Base-by-base conservation (phyloP, 2,797 vertebrate species). In the Tokudaia tokunoshimensis region DNA sequence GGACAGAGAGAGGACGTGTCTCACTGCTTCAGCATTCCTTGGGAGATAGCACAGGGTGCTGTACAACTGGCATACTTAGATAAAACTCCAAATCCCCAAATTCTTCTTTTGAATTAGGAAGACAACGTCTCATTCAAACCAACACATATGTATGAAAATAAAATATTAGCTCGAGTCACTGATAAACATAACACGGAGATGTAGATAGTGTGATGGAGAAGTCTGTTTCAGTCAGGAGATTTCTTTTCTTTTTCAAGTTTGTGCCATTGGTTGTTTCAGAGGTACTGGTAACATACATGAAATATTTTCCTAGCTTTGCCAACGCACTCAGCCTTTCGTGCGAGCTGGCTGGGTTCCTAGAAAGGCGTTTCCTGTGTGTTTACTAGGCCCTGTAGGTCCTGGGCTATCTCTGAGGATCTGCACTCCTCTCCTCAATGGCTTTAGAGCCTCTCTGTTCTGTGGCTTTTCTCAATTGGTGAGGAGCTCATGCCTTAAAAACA, bases 281-380 rank as follows among this genome's bases (percentile, higher is more conserved):
- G 50, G 52, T 81, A 84, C 41, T 20, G 34, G 44, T 44, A 50
- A 75, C 37, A 57, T 1, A 91, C 44, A 11, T 72, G 47, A 94
- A 95, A 47, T 92, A 61, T 37, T 84, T 92, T 50, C 70, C 55
- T 57, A 70, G n/a, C 65, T 94, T 92, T 90, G 63, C 50, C 87
- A 13, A 79, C 44, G 41, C 80, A 44, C 67, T 72, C n/a, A 84
- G 34, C 44, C 37, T 81, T 84, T 81, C 20, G 24, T n/a, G 11
- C 6, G 29, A 95, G 44, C 59, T 91, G 91, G 89, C 41, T 52
- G 31, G 70, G 41, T 47, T 94, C 37, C 92, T 91, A 0, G 70
- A 34, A 93, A 79, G 92, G 52, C 19, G 47, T 67, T 59, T 57
- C 17, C 41, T 7, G 5, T 9, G 63, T 87, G 76, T 88, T 92